phyloP scores from a whole-genome alignment of 2,113 vertebrate species.

The Sorex fumeus region DNA sequence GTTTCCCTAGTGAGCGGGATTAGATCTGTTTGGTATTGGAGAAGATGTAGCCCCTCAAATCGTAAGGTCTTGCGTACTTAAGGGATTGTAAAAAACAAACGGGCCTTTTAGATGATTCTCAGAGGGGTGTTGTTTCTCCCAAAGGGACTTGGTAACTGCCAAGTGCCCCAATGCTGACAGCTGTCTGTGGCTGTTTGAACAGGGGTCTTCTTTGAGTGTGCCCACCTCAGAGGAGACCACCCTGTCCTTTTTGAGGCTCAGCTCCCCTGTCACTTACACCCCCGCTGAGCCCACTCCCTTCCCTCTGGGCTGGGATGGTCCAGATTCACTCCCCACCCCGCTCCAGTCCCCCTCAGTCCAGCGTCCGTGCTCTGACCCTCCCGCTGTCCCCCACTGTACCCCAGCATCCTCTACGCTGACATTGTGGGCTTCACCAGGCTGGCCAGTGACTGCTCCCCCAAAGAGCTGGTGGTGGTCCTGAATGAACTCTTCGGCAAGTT shows the following conservation, averaged over 20 bases:
- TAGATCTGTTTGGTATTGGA: background rate
- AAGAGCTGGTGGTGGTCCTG: slow-evolving; percentile 97
- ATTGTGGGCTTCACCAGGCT: slow-evolving; percentile 98
- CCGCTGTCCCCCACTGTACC: rapidly evolving
- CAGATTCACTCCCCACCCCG: background rate
- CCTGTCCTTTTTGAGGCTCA: too few species aligned
- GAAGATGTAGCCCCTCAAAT: background rate
- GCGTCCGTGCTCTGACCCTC: background rate
- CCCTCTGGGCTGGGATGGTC: background rate
- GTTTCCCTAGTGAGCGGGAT: background rate
- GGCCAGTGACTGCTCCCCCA: slow-evolving; percentile 98
- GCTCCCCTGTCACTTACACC: too few species aligned
- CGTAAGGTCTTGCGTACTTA: too few species aligned
- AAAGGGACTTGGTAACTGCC: background rate
- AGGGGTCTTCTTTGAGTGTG: rapidly evolving
- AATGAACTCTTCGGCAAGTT: slow-evolving; percentile 99
- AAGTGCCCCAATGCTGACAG: background rate
- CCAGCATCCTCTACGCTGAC: slow-evolving; percentile 98
- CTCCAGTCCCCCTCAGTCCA: too few species aligned
- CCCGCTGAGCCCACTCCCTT: background rate
- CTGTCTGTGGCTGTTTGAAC: background rate
- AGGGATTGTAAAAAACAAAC: background rate
- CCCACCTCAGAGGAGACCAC: background rate
- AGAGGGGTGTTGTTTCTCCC: background rate
- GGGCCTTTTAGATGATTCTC: background rate